Percentiles rank a stretch among this genome's conserved stretches.
Conservation (phyloP, 1,140 invertebrate genomes). For the Aphaenogaster ashmeadi region DNA sequence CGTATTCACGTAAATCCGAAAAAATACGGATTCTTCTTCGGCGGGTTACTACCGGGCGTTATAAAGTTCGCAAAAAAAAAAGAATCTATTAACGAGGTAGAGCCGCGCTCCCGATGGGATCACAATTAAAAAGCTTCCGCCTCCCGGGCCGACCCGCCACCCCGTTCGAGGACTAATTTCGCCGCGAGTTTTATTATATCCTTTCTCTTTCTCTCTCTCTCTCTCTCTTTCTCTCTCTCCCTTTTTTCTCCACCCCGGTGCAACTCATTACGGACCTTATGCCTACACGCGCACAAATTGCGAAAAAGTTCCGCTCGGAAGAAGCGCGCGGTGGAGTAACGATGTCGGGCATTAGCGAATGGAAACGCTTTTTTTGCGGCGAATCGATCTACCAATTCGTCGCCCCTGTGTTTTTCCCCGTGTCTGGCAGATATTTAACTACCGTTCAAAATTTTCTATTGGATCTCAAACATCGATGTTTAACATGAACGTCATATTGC, state of each 20-base stretch:
- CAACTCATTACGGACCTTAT: constrained; percentile 71
- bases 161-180: constrained; percentile 70
- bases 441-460: constrained; percentile 47
- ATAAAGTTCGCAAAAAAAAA: constrained; percentile 62
- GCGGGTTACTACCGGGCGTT: constrained; percentile 58
- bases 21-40: constrained; percentile 59
- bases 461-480: constrained; percentile 66
- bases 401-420: constrained; percentile 24
- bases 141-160: constrained; percentile 25
- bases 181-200: constrained; percentile 73
- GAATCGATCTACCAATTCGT: constrained; percentile 41
- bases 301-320: constrained; percentile 60
- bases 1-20: constrained; percentile 63
- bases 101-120: constrained; percentile 70
- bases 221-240: neutral
- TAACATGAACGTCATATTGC: constrained; percentile 72
- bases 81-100: constrained; percentile 74
- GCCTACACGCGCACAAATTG: constrained; percentile 69
- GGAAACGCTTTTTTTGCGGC: constrained; percentile 36
- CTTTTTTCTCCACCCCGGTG: neutral
- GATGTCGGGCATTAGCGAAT: constrained; percentile 50
- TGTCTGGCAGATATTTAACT: constrained; percentile 42
- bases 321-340: constrained; percentile 41
- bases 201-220: constrained; percentile 9
- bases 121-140: constrained; percentile 73